Conservation (phyloP, 2,113 vertebrate species). For the Leucosticte australis region DNA sequence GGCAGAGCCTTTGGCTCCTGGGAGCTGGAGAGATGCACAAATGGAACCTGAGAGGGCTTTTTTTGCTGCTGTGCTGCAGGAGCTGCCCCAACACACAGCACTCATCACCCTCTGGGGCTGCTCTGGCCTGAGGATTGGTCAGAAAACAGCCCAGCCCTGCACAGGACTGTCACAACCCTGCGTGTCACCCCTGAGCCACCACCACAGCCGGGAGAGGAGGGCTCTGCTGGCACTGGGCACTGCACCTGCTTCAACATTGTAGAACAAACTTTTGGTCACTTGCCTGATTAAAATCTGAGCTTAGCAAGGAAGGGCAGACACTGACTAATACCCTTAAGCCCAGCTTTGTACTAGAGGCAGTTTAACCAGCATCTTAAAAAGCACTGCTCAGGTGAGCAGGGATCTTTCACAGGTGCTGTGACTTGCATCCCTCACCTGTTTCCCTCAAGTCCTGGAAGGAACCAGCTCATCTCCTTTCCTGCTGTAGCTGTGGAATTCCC, state of each 20-base stretch:
- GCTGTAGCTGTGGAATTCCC: neutral
- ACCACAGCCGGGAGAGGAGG: fast-evolving
- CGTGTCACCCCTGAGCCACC: neutral
- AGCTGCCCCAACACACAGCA: neutral
- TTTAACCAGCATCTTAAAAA: neutral
- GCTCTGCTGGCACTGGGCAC: neutral
- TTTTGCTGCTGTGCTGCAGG: neutral
- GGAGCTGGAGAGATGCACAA: neutral
- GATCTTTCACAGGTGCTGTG: neutral
- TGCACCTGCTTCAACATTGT: neutral
- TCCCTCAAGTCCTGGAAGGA: neutral
- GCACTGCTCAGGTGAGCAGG: neutral
- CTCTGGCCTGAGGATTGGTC: neutral
- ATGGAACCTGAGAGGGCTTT: neutral
- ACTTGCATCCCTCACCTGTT: neutral
- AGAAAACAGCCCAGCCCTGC: neutral
- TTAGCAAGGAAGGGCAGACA: neutral
- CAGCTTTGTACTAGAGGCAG: neutral
- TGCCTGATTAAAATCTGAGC: neutral
- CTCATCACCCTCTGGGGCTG: neutral
- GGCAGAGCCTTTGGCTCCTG: neutral
- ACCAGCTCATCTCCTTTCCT: neutral
- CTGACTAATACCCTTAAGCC: neutral
- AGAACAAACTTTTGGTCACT: neutral
- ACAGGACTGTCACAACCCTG: neutral